A percentile compares a stretch with the other conserved stretches of the same genome.
Conservation (phyloP, 2,888 invertebrate species). For the Xestoiulus laeticollis region DNA sequence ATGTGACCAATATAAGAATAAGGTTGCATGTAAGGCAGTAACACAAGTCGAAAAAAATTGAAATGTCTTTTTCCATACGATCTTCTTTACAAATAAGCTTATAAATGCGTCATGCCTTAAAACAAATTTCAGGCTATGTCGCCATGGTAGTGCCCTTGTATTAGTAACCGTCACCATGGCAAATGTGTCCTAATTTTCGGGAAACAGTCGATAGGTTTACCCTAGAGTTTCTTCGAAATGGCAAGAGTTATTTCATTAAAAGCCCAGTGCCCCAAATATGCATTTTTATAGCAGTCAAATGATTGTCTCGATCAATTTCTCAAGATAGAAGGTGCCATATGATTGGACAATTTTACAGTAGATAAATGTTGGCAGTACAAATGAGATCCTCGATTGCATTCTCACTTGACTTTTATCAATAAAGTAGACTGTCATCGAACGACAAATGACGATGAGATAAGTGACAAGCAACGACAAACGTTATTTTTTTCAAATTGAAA, state of each 20-base stretch:
- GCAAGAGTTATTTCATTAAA: constrained; percentile 3
- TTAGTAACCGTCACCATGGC: background rate
- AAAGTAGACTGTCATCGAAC: background rate
- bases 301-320: constrained; percentile 1
- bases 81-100: background rate
- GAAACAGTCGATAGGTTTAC: background rate
- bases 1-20: background rate
- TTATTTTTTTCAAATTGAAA: background rate
- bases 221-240: background rate
- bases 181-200: background rate
- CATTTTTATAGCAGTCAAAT: background rate
- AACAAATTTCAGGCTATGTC: background rate
- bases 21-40: background rate
- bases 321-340: background rate
- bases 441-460: background rate
- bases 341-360: background rate
- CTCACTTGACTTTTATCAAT: background rate
- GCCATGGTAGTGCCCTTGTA: constrained; percentile 17
- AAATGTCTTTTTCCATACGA: background rate
- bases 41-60: background rate
- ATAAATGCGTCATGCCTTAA: background rate
- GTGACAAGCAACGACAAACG: background rate
- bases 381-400: background rate
- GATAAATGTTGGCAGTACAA: background rate
- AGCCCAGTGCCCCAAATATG: background rate